Base-by-base conservation (phyloP, 1,140 invertebrate species). In the Halotydeus destructor region DNA sequence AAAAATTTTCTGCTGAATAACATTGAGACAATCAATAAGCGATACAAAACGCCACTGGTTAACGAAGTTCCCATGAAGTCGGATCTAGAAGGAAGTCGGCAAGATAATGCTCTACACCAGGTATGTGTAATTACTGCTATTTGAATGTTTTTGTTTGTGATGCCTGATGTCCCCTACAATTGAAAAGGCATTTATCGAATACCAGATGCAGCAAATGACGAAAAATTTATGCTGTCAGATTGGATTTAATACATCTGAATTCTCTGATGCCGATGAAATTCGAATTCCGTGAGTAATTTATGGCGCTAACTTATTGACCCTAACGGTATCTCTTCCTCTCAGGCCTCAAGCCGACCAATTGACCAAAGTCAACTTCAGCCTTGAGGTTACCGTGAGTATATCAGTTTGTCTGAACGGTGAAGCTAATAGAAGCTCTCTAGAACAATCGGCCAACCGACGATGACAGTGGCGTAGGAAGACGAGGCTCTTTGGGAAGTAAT, bases 1-100 rank as follows among this genome's bases (percentile, higher is more conserved):
- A 61, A 71, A 34, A 57, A 60, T 22, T 73, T 76, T 61, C 60
- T 70, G 19, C 57, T 60, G 33, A 63, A 57, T 23, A 57, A 67
- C 30, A 54, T 78, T 41, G 52, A 57, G 23, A 68, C 71, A 52
- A 62, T 69, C 6, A 76, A 76, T 55, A 68, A 69, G 41, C 65
- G 59, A 47, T 72, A 75, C 53, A 57, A 68, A 51, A 62, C 68
- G 37, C 57, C 60, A 45, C 47, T 59, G 43, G 62, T 65, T 46
- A 53, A 18, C 6, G 39, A 47, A 25, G 11, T 33, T 8, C 11
- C 32, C 21, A 27, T 25, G 24, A 8, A 8, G 21, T 23, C 18
- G 8, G 8, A 9, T 34, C 14, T 34, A 6, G 24, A 33, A 12
- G 16, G 12, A 23, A 32, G 28, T 21, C 5, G 19, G 32, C 3